Base-by-base conservation (phyloP, 1,140 invertebrate genomes). In the Apis dorsata region DNA sequence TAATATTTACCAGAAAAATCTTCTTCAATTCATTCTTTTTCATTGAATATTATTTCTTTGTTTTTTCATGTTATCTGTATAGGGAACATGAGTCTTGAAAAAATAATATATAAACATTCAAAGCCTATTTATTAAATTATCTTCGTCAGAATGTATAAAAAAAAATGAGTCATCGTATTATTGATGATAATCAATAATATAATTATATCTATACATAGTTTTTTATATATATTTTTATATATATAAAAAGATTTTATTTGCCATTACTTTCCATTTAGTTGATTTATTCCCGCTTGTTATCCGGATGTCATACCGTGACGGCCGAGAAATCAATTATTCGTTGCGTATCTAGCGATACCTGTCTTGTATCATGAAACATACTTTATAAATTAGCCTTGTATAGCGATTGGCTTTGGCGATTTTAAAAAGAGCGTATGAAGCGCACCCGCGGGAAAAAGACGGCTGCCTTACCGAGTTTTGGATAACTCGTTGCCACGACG, bases 361-460 rank as follows among this genome's bases (percentile, higher is more conserved):
- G 49, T 11, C 62, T 73, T 49, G 10, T 68, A 28, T 68, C 62
- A 53, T 19, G 49, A 69, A 73, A 60, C 44, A 60, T 28, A 49
- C 8, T 76, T 81, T 65, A 34, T 59, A 19, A 76, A 76, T 76
- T 76, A 69, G 28, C 51, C 70, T 73, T 57, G 79, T 55, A 24
- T 49, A 44, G n/a, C 24, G n/a, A 76, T 69, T 55, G 44, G 63
- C 44, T 28, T 51, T 55, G 12, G 17, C 44, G 8, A 68, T 60
- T 69, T 76, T 15, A 7, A 60, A 81, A 81, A 62, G 73, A 53
- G 60, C 19, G 19, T 13, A 13, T 8, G 34, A 13, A 44, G 44
- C 34, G 21, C n/a, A 17, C n/a, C 9, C 55, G 44, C 17, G 66
- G n/a, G 55, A 68, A 24, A 53, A 69, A 62, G 74, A 53, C 57